Evolutionary conservation across 2,888 invertebrate genomes (phyloP).

Genomic region (Calameuta pallipes): DNA sequence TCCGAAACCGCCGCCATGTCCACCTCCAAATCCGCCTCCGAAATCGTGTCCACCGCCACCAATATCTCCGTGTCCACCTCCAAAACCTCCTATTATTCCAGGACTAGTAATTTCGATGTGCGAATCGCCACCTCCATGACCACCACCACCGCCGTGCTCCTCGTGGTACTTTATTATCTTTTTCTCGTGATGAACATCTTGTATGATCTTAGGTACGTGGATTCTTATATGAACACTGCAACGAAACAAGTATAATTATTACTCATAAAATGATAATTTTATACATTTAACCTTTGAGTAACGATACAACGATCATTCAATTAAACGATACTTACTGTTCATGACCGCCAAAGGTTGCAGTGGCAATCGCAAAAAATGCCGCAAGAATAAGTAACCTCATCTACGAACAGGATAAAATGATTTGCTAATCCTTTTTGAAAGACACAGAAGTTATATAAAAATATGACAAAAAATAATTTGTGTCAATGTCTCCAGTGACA

Average conservation of each 20-base stretch:
- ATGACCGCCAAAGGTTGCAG: constrained; percentile 51
- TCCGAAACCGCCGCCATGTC: constrained; percentile 2
- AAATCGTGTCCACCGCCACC: constrained; percentile 14
- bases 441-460: not conserved
- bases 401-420: constrained; percentile 35
- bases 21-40: not conserved
- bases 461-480: no score
- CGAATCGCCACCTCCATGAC: constrained; percentile 30
- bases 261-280: not conserved
- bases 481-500: not conserved
- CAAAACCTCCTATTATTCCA: constrained; percentile 25
- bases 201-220: constrained; percentile 41
- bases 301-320: not conserved
- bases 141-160: constrained; percentile 41
- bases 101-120: constrained; percentile 42
- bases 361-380: constrained; percentile 33
- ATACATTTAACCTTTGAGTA: not conserved
- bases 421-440: not conserved
- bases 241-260: constrained; percentile 5
- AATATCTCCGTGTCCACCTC: constrained; percentile 12
- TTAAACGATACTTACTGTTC: constrained; percentile 49
- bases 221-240: constrained; percentile 56
- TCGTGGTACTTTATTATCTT: constrained; percentile 45
- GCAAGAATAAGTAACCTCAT: constrained; percentile 43
- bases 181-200: constrained; percentile 46